Percentiles rank a stretch among this genome's conserved stretches.
Conservation (phyloP, 2,888 invertebrate species). For the Microctonus hyperodae region DNA sequence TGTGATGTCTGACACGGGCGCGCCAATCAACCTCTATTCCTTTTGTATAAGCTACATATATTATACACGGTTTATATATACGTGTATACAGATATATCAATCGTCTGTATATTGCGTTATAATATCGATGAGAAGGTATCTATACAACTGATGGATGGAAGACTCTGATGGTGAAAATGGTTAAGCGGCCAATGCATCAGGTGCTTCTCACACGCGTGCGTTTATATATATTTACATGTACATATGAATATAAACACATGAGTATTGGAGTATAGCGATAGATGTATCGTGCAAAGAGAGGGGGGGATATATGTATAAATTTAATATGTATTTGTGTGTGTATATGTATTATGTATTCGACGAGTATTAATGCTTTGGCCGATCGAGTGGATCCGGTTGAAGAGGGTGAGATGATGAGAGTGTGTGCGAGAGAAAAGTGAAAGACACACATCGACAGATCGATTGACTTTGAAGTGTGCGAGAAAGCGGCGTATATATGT, state of each 20-base stretch:
- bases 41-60: constrained; percentile 11
- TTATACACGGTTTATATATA: constrained; percentile 8
- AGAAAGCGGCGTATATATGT: background rate
- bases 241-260: background rate
- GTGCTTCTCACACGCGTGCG: background rate
- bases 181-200: background rate
- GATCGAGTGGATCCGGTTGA: constrained; percentile 6
- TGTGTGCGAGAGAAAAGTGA: background rate
- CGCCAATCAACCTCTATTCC: constrained; percentile 35
- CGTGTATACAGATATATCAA: constrained; percentile 2
- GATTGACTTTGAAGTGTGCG: constrained; percentile 15
- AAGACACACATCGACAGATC: constrained; percentile 10
- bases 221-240: background rate
- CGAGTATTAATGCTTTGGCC: constrained; percentile 18
- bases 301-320: background rate
- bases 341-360: constrained; percentile 15
- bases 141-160: constrained; percentile 6
- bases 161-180: background rate
- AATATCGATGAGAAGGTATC: constrained; percentile 13
- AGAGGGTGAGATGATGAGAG: background rate
- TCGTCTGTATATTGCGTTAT: background rate
- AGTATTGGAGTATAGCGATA: too few relatives aligned
- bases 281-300: constrained; percentile 1
- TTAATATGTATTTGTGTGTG: background rate
- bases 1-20: constrained; percentile 27